Percentiles rank a stretch among this genome's conserved stretches.
Conservation (phyloP, 2,113 vertebrate species). For the Mesembrinibis cayennensis region DNA sequence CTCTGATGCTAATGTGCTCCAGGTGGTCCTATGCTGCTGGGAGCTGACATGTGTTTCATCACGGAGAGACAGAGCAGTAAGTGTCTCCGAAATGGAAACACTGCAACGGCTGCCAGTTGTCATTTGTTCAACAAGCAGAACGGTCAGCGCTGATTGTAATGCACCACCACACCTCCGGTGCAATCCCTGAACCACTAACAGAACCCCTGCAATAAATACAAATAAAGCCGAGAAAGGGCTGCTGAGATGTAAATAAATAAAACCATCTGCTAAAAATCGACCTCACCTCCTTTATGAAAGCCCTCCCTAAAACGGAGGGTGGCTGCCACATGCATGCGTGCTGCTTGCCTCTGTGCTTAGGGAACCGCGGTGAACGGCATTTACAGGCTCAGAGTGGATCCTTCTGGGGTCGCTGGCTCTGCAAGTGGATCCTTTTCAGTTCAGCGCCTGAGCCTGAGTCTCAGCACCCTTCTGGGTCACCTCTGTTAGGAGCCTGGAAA, state of each 20-base stretch:
- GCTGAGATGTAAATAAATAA: not conserved
- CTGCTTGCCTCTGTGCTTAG: not conserved
- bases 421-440: not conserved
- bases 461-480: not conserved
- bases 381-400: not conserved
- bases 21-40: not conserved
- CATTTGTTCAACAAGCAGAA: not conserved
- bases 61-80: not conserved
- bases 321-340: not conserved
- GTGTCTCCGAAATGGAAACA: not conserved
- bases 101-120: not conserved
- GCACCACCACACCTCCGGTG: not conserved
- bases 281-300: not conserved
- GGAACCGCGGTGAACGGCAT: accelerated
- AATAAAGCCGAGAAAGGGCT: not conserved
- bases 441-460: not conserved
- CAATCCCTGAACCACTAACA: not conserved
- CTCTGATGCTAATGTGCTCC: not conserved
- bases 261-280: not conserved
- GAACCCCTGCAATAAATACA: not conserved
- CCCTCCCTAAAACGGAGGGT: not conserved
- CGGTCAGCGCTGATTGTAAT: not conserved
- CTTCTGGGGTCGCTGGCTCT: not conserved
- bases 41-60: not conserved
- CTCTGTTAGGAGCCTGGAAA: not conserved